Conservation (phyloP, 2,797 vertebrate species). For the Percopsis omiscomaycus region DNA sequence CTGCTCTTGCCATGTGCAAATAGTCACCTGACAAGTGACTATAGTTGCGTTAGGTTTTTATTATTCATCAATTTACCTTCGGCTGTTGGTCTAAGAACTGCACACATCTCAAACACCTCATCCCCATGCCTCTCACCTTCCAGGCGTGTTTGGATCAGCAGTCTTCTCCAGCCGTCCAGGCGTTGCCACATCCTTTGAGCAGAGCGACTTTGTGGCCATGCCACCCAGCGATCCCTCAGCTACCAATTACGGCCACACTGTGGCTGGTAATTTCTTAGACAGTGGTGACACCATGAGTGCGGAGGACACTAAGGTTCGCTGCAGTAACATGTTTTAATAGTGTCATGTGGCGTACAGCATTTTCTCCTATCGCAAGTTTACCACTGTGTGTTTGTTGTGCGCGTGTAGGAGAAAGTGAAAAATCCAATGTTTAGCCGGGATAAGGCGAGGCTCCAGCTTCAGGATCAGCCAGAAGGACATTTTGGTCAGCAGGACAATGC, state of each 20-base stretch:
- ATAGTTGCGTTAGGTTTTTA: too few relatives aligned
- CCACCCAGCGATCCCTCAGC: constrained; percentile 62
- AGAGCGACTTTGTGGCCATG: constrained; percentile 54
- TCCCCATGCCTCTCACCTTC: constrained; percentile 21
- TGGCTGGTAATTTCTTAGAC: constrained; percentile 59
- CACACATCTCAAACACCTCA: background rate
- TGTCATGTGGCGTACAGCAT: background rate
- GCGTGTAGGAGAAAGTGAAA: constrained; percentile 73
- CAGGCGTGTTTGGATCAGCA: constrained; percentile 84
- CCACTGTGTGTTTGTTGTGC: constrained; percentile 9
- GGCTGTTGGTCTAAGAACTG: too few relatives aligned
- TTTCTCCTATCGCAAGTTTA: background rate
- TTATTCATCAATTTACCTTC: too few relatives aligned
- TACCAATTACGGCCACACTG: constrained; percentile 66
- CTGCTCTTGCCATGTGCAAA: background rate
- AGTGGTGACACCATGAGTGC: constrained; percentile 50
- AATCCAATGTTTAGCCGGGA: constrained; percentile 79
- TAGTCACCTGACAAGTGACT: background rate
- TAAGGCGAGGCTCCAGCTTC: constrained; percentile 73
- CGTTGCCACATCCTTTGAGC: constrained; percentile 60
- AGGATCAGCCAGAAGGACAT: constrained; percentile 74
- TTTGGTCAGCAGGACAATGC: constrained; percentile 58
- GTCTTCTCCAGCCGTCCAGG: constrained; percentile 54
- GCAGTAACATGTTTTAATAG: background rate
- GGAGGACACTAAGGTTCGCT: constrained; percentile 75